Conservation (phyloP, 2,888 invertebrate genomes). For the Epistrophella euchroma region DNA sequence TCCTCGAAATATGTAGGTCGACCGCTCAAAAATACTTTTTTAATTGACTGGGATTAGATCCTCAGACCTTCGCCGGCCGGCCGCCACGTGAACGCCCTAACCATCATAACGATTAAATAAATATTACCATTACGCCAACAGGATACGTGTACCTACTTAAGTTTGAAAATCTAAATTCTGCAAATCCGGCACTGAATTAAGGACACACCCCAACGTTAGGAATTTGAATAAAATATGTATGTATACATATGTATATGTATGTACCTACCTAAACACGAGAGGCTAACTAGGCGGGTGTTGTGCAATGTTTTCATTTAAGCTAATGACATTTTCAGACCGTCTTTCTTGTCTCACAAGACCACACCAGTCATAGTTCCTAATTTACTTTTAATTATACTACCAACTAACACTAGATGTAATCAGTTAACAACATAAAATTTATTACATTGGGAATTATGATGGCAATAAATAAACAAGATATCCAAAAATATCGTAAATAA, state of each 20-base stretch:
- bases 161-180: too few relatives aligned
- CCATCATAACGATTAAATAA: too few relatives aligned
- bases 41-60: too few relatives aligned
- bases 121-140: too few relatives aligned
- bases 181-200: neutral
- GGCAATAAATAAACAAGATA: neutral
- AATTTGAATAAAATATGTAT: too few relatives aligned
- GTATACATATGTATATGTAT: too few relatives aligned
- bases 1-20: too few relatives aligned
- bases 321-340: neutral
- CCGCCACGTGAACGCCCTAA: too few relatives aligned
- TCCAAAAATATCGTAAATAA: neutral
- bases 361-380: constrained; percentile 7
- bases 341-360: neutral
- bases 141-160: too few relatives aligned
- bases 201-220: neutral
- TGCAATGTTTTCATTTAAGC: constrained; percentile 1
- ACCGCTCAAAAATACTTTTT: too few relatives aligned
- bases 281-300: neutral
- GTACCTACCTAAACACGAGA: neutral
- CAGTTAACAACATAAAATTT: neutral
- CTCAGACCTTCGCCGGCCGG: too few relatives aligned
- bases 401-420: neutral
- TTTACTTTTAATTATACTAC: constrained; percentile 25
- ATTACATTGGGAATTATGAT: neutral